Base-by-base conservation (phyloP, 2,113 vertebrate genomes). In the Heliornis fulica region DNA sequence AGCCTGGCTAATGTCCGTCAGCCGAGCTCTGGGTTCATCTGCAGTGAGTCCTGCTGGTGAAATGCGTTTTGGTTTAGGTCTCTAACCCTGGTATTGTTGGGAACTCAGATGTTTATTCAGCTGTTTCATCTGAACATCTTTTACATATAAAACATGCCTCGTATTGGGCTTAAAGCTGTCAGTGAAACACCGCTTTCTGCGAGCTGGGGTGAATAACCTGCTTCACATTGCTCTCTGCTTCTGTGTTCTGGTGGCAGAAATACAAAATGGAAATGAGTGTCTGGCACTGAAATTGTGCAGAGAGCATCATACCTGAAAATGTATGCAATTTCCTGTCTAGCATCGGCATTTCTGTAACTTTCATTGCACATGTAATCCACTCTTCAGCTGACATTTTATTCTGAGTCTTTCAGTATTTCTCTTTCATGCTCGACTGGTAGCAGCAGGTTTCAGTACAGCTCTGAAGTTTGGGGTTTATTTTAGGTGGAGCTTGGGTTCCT, bases 291-390 rank as follows among this genome's bases (percentile, higher is more conserved):
- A 83, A 61, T 70, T 22, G 46, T 61, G 10, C 74, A 88, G 90
- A 87, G 91, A 83, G 87, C 63, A 61, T 87, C 76, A 70, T 69
- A 90, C 87, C 91, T 91, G 68, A 70, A 93, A 95, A 85, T 50
- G 51, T 34, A 11, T 45, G 71, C 76, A 85, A 85, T 96, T 96
- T 96, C 93, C 94, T 85, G 78, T 32, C 87, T 61, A 31, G 70
- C 78, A 45, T 17, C 0, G 4, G 66, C 45, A 56, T 83, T 85
- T 87, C 84, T 95, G 66, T 54, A 85, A 65, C 54, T 90, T 90
- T 83, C 82, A 54, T 84, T 94, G 81, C 70, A 65, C 1, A 2
- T 76, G 40, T 60, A 80, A 87, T 80, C 56, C 17, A 19, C 79
- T 65, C 46, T 13, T 63, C 66, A 59, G 50, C 70, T 77, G 82